Conservation (phyloP, 2,888 invertebrate genomes). For the Drosophila colorata region DNA sequence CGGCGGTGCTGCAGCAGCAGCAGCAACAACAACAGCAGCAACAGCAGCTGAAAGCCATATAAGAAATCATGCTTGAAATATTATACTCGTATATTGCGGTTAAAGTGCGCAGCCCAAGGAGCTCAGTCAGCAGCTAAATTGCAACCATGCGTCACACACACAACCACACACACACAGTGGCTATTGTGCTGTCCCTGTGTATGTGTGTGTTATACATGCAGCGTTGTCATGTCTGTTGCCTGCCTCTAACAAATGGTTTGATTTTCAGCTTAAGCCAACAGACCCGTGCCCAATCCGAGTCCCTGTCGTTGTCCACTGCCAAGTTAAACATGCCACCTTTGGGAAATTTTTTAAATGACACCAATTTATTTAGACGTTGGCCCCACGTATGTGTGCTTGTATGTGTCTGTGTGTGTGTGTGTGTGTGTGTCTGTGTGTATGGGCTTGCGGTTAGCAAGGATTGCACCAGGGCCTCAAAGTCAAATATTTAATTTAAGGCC, state of each 20-base stretch:
- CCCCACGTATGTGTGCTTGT: conserved; percentile 7
- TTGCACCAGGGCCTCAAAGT: conserved; percentile 46
- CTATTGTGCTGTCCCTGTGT: conserved; percentile 31
- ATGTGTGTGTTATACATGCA: conserved; percentile 67
- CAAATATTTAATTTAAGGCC: conserved; percentile 72
- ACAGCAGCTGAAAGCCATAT: conserved; percentile 57
- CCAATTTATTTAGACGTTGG: conserved; percentile 71
- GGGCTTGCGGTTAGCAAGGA: conserved; percentile 49
- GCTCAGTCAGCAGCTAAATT: conserved; percentile 63
- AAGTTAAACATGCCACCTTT: conserved; percentile 73
- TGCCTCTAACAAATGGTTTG: conserved; percentile 73
- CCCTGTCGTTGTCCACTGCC: conserved; percentile 28
- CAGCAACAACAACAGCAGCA: conserved; percentile 2
- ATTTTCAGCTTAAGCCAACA: conserved; percentile 73
- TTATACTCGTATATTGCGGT: conserved; percentile 76
- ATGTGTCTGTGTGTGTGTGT: conserved; percentile 5
- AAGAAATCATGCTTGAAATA: conserved; percentile 82
- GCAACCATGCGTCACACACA: conserved; percentile 73
- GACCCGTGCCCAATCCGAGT: conserved; percentile 23
- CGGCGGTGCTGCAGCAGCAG: conserved; percentile 16
- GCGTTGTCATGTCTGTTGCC: conserved; percentile 72
- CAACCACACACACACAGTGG: conserved; percentile 34
- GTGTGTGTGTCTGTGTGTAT: conserved; percentile 1
- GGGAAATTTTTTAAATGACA: conserved; percentile 77
- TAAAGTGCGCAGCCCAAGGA: conserved; percentile 70